These are phyloP conservation scores for Anabas testudineus DNA, from an alignment of 2,797 vertebrate genomes.

Conservation along the genomic window DNA sequence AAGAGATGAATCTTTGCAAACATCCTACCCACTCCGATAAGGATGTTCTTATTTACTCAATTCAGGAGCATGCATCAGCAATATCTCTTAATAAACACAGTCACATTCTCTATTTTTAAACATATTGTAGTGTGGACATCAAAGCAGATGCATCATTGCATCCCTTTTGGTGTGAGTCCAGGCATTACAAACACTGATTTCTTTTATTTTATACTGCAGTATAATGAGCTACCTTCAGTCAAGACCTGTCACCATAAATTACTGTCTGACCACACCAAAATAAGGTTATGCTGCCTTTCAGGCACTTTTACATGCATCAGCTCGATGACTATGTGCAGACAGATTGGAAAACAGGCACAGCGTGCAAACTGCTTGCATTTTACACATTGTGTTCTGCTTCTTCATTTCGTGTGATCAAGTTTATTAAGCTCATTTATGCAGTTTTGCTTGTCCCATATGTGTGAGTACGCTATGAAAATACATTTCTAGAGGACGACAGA, in stretches of 20 bases:
- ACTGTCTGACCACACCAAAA: slow-evolving; percentile 45
- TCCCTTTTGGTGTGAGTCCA: slow-evolving; percentile 42
- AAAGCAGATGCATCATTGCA: slow-evolving; percentile 29
- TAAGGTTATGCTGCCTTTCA: slow-evolving; percentile 55
- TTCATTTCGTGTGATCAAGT: slow-evolving; percentile 37
- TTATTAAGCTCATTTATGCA: slow-evolving; percentile 24
- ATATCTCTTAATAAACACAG: slow-evolving; percentile 54
- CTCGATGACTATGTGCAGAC: slow-evolving; percentile 50
- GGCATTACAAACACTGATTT: slow-evolving; percentile 66
- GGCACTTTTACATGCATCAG: slow-evolving; percentile 50
- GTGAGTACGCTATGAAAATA: background rate
- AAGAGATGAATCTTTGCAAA: slow-evolving; percentile 56
- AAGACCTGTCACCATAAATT: slow-evolving; percentile 58
- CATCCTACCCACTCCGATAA: slow-evolving; percentile 52
- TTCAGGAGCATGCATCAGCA: slow-evolving; percentile 41
- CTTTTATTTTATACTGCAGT: slow-evolving; percentile 50
- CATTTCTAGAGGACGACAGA: slow-evolving; percentile 43
- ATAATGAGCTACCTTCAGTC: slow-evolving; percentile 73
- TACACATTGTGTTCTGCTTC: slow-evolving; percentile 10
- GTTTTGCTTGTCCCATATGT: slow-evolving; percentile 16
- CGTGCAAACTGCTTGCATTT: slow-evolving; percentile 20
- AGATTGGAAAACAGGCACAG: slow-evolving; percentile 33
- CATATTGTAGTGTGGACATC: slow-evolving; percentile 22
- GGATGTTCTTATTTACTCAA: slow-evolving; percentile 60
- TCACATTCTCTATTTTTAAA: slow-evolving; percentile 61